Evolutionary conservation across 2,113 vertebrate genomes (phyloP), one percentile per base, ranked within the genome.

Genomic region (Clarias magur): DNA sequence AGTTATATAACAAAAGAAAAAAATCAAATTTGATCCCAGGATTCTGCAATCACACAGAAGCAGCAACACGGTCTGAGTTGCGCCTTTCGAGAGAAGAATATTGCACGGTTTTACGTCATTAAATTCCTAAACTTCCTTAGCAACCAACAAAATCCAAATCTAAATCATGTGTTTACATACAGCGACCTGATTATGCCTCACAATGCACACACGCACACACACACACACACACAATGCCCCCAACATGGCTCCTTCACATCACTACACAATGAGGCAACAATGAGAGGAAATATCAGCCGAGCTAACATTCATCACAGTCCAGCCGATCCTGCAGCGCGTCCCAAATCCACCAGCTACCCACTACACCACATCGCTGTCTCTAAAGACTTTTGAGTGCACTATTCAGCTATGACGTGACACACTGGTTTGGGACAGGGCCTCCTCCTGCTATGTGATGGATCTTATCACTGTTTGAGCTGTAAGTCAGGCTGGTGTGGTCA

Each of bases 201-300:
- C 25, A 48, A 56, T 56, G 30, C 23, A 48, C 48, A 48, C 6
- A 48, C 48, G 8, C 48, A 48, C 48, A 48, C 48, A 48, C 48
- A 48, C 48, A 8, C 48, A 48, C 48, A 75, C 57, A 88, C 76
- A 48, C 65, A 88, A 72, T 70, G 86, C 72, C 9, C 21, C 30
- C 72, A 9, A 25, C 67, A 9, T 68, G 87, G 75, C 56, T 62
- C 63, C 34, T 90, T 67, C 82, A 86, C 48, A 72, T 59, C 63
- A 83, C 1, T 57, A 42, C 68, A 85, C 84, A 59, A 48, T 48
- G 48, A 62, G n/a, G 34, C 91, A 95, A 97, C 96, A 98, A 97
- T 96, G 87, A 94, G 91, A 96, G 97, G 97, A 98, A 97, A 95
- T 95, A 93, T 92, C 92, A 85, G 91, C 88, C 90, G 90, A 91